Conservation (phyloP, 2,888 invertebrate species). For the Drosophila flavopinicola region DNA sequence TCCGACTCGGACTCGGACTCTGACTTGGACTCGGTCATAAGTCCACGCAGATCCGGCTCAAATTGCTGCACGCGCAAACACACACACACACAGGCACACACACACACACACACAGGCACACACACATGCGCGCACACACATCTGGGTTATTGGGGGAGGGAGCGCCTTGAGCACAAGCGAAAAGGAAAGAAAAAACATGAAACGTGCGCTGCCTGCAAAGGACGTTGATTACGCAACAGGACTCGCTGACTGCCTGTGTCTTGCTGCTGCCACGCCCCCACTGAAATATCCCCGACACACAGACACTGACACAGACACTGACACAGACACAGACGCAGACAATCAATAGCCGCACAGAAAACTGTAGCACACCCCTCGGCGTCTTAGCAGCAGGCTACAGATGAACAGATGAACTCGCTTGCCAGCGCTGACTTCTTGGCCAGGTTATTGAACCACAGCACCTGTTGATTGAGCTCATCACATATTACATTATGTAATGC, state of each 20-base stretch:
- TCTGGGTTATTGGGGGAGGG: background rate
- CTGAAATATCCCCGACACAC: conserved; percentile 56
- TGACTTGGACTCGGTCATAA: conserved; percentile 36
- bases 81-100: conserved; percentile 16
- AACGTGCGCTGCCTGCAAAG: conserved; percentile 75
- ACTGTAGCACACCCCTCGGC: conserved; percentile 30
- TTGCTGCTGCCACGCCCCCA: conserved; percentile 39
- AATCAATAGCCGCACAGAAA: conserved; percentile 10
- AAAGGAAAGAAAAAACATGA: conserved; percentile 60
- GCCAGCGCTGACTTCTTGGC: conserved; percentile 46
- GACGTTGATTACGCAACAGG: conserved; percentile 74
- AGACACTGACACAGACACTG: conserved; percentile 10
- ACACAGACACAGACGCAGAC: conserved; percentile 13
- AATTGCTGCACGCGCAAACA: conserved; percentile 60
- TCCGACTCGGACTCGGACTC: background rate
- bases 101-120: conserved; percentile 4
- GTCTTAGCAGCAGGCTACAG: conserved; percentile 9
- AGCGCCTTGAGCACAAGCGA: conserved; percentile 40
- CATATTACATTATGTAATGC: conserved; percentile 34
- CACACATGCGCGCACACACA: conserved; percentile 4
- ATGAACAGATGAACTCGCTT: conserved; percentile 16
- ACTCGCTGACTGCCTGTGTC: conserved; percentile 8
- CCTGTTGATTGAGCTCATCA: conserved; percentile 70
- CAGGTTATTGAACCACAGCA: conserved; percentile 72
- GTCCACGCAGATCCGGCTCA: conserved; percentile 53